Conservation (phyloP, 2,888 invertebrate species). For the Ennomos erosarius region DNA sequence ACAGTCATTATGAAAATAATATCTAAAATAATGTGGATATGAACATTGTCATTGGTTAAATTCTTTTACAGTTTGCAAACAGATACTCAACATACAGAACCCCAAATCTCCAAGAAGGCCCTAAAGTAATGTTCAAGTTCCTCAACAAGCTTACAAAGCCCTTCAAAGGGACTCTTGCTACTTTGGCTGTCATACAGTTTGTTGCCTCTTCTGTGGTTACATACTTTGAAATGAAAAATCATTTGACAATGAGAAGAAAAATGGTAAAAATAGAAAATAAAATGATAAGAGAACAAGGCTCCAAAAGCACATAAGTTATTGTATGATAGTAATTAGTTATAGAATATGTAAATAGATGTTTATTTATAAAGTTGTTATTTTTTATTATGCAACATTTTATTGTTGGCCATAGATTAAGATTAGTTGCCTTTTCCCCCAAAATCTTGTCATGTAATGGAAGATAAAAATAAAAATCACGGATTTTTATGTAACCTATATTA, state of each 20-base stretch:
- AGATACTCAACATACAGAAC: conserved; percentile 86
- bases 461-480: conserved; percentile 28
- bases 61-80: conserved; percentile 84
- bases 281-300: conserved; percentile 43
- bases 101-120: conserved; percentile 86
- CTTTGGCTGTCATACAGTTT: conserved; percentile 80
- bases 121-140: conserved; percentile 81
- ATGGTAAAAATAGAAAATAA: conserved; percentile 67
- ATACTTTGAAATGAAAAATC: conserved; percentile 85
- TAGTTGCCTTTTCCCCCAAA: too few relatives aligned
- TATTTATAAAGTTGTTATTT: conserved; percentile 22
- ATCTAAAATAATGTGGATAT: neutral
- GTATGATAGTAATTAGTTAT: conserved; percentile 8
- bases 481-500: conserved; percentile 61
- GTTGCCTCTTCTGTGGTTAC: conserved; percentile 85
- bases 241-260: conserved; percentile 67
- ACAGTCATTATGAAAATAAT: too few relatives aligned
- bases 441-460: too few relatives aligned
- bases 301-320: conserved; percentile 8
- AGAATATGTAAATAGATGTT: conserved; percentile 34
- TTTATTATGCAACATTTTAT: conserved; percentile 17
- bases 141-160: conserved; percentile 83
- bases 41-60: neutral
- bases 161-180: conserved; percentile 75
- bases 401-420: too few relatives aligned